Evolutionary conservation across 23 tunicate genomes (phyloP).

Genomic region (Clavelina lepadiformis): DNA sequence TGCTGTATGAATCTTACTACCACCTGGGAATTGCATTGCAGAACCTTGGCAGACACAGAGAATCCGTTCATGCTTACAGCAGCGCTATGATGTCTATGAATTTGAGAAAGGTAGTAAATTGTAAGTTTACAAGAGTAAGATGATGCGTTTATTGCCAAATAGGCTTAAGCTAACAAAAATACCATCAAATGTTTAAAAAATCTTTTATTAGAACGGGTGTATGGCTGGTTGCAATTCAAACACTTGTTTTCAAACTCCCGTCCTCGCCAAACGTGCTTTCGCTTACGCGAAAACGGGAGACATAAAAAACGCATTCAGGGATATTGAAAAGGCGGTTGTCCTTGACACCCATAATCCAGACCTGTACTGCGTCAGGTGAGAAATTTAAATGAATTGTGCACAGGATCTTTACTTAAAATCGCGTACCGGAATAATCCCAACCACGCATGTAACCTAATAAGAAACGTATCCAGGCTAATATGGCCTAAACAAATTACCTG

Average conservation of each 20-base stretch:
- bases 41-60: conserved; percentile 68
- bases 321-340: conserved; percentile 86
- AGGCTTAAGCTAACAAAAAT: no score
- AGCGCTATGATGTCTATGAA: conserved; percentile 68
- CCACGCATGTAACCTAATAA: no score
- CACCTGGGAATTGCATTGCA: conserved; percentile 85
- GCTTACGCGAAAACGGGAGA: conserved; percentile 71
- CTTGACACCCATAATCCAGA: conserved; percentile 80
- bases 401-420: no score
- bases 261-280: conserved; percentile 74
- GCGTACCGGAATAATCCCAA: no score
- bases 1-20: conserved; percentile 76
- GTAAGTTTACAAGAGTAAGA: no score
- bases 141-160: no score
- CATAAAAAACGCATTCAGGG: conserved; percentile 71
- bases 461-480: no score
- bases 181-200: background rate
- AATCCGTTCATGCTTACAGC: conserved; percentile 71
- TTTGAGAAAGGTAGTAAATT: conserved; percentile 47
- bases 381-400: background rate
- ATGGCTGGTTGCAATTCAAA: conserved; percentile 89
- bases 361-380: conserved; percentile 81
- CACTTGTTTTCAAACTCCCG: conserved; percentile 89
- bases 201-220: conserved; percentile 69
- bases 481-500: no score